Evolutionary conservation across 92 coral and sea anemone genomes (phyloP), one percentile per base, ranked within the genome.

Genomic region (Actinernus sp.): DNA sequence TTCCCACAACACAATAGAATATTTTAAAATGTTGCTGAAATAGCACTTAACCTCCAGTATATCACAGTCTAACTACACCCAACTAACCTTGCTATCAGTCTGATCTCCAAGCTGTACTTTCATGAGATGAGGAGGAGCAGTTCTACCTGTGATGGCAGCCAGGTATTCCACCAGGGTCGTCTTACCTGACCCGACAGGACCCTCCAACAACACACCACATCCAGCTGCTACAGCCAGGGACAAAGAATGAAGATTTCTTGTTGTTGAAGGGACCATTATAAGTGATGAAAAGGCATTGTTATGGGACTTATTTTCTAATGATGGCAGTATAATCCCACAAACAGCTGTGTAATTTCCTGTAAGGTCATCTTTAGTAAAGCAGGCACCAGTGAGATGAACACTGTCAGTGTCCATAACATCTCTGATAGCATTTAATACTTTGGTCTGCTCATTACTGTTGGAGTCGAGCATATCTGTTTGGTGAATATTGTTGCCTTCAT

Each of bases 31-130:
- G n/a, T n/a, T n/a, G n/a, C n/a, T n/a, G n/a, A n/a, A n/a, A n/a
- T n/a, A n/a, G n/a, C n/a, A n/a, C n/a, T n/a, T n/a, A n/a, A n/a
- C n/a, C n/a, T n/a, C n/a, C n/a, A n/a, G n/a, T n/a, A n/a, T n/a
- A n/a, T n/a, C n/a, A n/a, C n/a, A n/a, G n/a, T n/a, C n/a, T n/a
- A n/a, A n/a, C n/a, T n/a, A n/a, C n/a, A n/a, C n/a, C n/a, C n/a
- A 7, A 45, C 52, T 18, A 6, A 45, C 98, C 98, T 94, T 94
- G 58, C 98, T 90, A 52, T 94, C 98, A 16, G 95, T 90, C 72
- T 94, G 98, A 52, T 90, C 97, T 53, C 98, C 98, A 27, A 94
- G 86, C 68, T 94, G 98, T 29, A 94, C 90, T 65, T 90, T 94
- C 67, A 90, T 58, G 47, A 94, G 73, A 10, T 69, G 61, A 4